Evolutionary conservation across 30 jellyfish, hydroid and myxozoan genomes (phyloP), one percentile per base, ranked within the genome.

Genomic region (Turritopsis dohrnii): DNA sequence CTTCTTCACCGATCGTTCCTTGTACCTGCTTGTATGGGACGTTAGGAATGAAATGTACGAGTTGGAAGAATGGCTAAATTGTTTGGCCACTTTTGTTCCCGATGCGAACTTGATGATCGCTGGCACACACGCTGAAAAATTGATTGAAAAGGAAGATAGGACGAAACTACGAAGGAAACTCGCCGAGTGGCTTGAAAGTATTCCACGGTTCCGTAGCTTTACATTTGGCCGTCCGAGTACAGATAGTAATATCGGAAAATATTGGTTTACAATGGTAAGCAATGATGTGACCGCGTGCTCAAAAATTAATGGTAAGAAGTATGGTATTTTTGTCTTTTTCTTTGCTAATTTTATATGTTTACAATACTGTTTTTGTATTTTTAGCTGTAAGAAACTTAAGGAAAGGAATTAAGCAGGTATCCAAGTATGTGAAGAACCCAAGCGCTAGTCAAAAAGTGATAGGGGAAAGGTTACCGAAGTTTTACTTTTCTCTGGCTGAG

Each of bases 21-120:
- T 69, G 30, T 69, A 69, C 19, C 31, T 69, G 22, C 77, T 69
- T 19, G 77, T 69, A 7, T 69, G 77, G 77, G 19, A 69, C 19
- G 30, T 69, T 8, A 23, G 77, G 28, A 13, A 41, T 3, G 22
- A 69, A 69, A 69, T n/a, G 28, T 7, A 19, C 9, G 77, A 27
- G 28, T 27, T 69, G 19, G 30, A 69, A 27, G 77, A 69, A 69
- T 69, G 77, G 77, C 30, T 69, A 19, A 69, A 69, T 69, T 69
- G 77, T 27, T 27, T 69, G 31, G 77, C 30, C 0, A 69, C 77
- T 9, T 69, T n/a, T 7, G 77, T 69, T 27, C 77, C 77, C 19
- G 22, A 27, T n/a, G 77, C 30, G 28, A 16, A 69, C 19, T 23
- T 69, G 28, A 27, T 69, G 31, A 27, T 69, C 30, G 77, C 30